A percentile compares a stretch with the other conserved stretches of the same genome.
phyloP scores from a whole-genome alignment of 2,888 invertebrate species.

The Leptopilina drosophilae region DNA sequence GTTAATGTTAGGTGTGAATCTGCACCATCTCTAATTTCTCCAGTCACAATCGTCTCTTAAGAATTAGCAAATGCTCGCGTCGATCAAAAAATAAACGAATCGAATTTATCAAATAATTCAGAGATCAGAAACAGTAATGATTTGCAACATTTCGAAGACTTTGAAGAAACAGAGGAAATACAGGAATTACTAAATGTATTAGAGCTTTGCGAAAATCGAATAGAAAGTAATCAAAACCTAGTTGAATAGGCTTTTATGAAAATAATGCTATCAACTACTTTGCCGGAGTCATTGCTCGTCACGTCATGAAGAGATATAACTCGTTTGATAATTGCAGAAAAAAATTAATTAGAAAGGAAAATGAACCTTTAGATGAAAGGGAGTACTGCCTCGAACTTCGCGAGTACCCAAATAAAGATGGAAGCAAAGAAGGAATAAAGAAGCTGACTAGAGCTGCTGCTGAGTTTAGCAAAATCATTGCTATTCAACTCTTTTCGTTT shows the following conservation, averaged over 20 bases:
- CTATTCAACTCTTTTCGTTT: neutral
- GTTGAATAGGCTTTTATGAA: slow-evolving; percentile 27
- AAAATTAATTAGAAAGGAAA: slow-evolving; percentile 31
- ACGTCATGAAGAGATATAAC: neutral
- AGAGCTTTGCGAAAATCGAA: neutral
- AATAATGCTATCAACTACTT: slow-evolving; percentile 40
- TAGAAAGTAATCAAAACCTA: neutral
- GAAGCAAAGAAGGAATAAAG: slow-evolving; percentile 22
- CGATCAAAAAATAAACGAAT: neutral
- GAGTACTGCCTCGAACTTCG: slow-evolving; percentile 39
- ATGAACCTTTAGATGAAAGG: slow-evolving; percentile 22
- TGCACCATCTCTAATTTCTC: slow-evolving; percentile 27
- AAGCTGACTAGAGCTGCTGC: slow-evolving; percentile 27
- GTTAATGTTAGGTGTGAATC: slow-evolving; percentile 50
- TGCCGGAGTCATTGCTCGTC: slow-evolving; percentile 42
- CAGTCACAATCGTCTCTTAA: neutral
- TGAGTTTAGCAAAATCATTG: slow-evolving; percentile 1
- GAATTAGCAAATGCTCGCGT: neutral
- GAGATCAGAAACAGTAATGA: too few species aligned
- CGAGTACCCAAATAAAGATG: slow-evolving; percentile 42
- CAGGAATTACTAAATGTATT: neutral
- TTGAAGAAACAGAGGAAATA: neutral
- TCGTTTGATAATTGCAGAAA: slow-evolving; percentile 34
- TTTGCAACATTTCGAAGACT: too few species aligned
- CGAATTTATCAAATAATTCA: neutral